Evolutionary conservation across 2,797 vertebrate species (phyloP).

Genomic region (Synanceia verrucosa): DNA sequence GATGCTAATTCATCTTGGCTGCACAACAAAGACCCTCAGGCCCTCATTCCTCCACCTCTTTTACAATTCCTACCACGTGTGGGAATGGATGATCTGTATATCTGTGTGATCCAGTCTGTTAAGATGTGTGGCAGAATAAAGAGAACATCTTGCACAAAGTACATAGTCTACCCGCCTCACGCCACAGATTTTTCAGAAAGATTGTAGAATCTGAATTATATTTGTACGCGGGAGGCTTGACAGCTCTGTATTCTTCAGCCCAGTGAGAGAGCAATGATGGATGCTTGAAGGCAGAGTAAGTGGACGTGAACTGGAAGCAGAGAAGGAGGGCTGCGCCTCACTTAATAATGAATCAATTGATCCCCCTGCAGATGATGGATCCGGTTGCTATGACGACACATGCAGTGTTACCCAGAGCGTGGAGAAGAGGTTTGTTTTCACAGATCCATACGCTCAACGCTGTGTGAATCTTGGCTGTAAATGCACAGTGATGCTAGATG

Average conservation of each 20-base stretch:
- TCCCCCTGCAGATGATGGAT: slow-evolving; percentile 78
- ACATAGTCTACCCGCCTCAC: neutral
- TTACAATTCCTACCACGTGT: slow-evolving; percentile 21
- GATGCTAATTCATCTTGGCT: slow-evolving; percentile 61
- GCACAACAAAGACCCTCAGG: slow-evolving; percentile 48
- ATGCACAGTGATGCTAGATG: slow-evolving; percentile 25
- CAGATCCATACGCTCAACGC: slow-evolving; percentile 33
- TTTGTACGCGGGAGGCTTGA: slow-evolving; percentile 50
- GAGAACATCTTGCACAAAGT: slow-evolving; percentile 24
- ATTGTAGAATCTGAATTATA: slow-evolving; percentile 51
- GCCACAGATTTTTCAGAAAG: slow-evolving; percentile 26
- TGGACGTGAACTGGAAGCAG: slow-evolving; percentile 80
- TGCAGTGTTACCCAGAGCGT: slow-evolving; percentile 68
- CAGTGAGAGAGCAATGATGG: slow-evolving; percentile 78
- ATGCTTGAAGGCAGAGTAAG: slow-evolving; percentile 73
- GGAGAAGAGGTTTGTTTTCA: slow-evolving; percentile 55
- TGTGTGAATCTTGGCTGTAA: slow-evolving; percentile 29
- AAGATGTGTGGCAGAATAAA: neutral
- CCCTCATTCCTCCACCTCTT: slow-evolving; percentile 33
- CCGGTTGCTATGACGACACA: slow-evolving; percentile 79
- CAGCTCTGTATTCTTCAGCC: slow-evolving; percentile 63
- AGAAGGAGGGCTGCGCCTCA: slow-evolving; percentile 70
- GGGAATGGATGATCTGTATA: slow-evolving; percentile 1
- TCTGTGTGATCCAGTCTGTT: neutral
- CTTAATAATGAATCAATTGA: slow-evolving; percentile 85